Percentiles rank a stretch among this genome's conserved stretches.
Conservation (phyloP, 2,113 vertebrate genomes). For the Butorides virescens region DNA sequence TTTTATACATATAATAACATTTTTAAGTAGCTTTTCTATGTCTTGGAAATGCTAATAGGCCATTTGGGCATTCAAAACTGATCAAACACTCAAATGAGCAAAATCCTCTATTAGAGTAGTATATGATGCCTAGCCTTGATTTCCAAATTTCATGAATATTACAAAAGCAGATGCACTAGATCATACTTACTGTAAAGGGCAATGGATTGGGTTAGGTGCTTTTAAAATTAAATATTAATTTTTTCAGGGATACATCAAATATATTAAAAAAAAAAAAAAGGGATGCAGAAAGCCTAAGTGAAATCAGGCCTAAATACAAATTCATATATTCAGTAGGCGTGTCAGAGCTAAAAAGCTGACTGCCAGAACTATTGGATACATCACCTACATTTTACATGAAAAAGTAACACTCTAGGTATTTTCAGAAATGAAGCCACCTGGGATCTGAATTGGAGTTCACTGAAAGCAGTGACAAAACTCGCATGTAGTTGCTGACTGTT, state of each 20-base stretch:
- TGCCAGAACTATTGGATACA: background rate
- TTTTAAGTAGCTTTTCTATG: background rate
- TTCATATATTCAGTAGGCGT: background rate
- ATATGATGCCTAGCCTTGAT: background rate
- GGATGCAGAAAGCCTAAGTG: background rate
- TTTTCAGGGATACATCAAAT: background rate
- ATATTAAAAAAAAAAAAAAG: background rate
- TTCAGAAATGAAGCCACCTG: background rate
- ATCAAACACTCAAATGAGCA: constrained; percentile 1
- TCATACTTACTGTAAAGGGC: background rate
- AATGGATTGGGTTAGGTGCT: background rate
- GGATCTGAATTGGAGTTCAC: background rate
- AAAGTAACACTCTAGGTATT: background rate
- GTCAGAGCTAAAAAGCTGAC: background rate
- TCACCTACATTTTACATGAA: background rate
- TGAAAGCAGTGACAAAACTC: background rate
- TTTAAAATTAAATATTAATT: constrained; percentile 15
- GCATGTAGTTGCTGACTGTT: background rate
- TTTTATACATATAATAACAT: background rate
- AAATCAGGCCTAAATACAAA: background rate
- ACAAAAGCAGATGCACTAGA: constrained; percentile 5
- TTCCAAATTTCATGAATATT: constrained; percentile 32
- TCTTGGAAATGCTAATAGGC: background rate
- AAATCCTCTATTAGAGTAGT: background rate
- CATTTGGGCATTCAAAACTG: background rate